Evolutionary conservation across 2,888 invertebrate species (phyloP), one percentile per base, ranked within the genome.

Genomic region (Lasioglossum oenotherae): DNA sequence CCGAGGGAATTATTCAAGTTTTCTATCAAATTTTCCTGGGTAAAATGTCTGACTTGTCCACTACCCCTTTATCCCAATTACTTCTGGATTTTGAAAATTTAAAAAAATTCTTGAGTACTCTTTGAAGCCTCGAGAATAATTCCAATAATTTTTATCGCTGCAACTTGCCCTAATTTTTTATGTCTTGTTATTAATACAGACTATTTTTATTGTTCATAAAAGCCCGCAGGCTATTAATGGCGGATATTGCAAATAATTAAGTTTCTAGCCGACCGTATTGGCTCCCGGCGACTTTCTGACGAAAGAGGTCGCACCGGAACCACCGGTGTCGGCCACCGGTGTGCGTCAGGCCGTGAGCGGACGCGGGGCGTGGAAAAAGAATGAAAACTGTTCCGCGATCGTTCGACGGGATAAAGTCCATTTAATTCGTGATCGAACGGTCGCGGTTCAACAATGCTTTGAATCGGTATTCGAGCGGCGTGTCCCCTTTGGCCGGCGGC

Each of bases 351-450:
- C 14, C 41, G 35, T n/a, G 19, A 16, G 19, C n/a, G n/a, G n/a
- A 14, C 46, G 27, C 31, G 60, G 38, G 31, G 31, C 44, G 53
- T 8, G 31, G 3, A 64, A 6, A 60, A 71, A 10, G 35, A 74
- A 49, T 53, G 83, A 81, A 81, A 73, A 73, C 73, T 81, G 74
- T 76, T 73, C 38, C 38, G 41, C 57, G 74, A 74, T 74, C 82
- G 84, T 84, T 84, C 80, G 72, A 67, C 67, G 53, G 80, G 71
- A 80, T 73, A 60, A 44, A 60, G 76, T 79, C 46, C 67, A 73
- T 85, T 80, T 85, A 80, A 80, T 80, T 84, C 73, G 72, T 31
- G 60, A 84, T 76, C 85, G 85, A 85, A 72, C 53, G 76, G 72
- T 79, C 79, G 74, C 44, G 85, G 71, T 38, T 41, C 53, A 41